Percentiles rank a stretch among this genome's conserved stretches.
Evolutionary conservation across 2,797 vertebrate species (phyloP).

Genomic region (Bradypodion pumilum): DNA sequence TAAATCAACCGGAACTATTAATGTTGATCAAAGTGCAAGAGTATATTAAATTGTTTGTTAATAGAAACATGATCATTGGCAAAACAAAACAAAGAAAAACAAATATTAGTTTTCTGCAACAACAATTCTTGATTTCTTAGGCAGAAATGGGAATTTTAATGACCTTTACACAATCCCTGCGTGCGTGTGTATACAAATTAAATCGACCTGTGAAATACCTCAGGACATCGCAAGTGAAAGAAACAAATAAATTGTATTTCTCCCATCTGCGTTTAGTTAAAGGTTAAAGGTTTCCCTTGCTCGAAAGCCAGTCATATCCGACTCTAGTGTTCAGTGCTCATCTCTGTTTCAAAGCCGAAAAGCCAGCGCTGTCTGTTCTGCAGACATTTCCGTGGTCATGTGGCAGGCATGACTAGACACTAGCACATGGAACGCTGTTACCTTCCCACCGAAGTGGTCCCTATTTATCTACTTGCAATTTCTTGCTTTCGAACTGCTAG

Average conservation of each 20-base stretch:
- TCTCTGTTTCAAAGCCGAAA: too few species aligned
- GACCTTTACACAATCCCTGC: background rate
- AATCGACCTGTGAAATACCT: background rate
- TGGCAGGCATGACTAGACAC: too few species aligned
- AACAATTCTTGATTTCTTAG: background rate
- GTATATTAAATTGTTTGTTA: background rate
- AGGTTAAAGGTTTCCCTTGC: too few species aligned
- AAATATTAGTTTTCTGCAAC: background rate
- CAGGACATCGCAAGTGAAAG: background rate
- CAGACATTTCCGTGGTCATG: too few species aligned
- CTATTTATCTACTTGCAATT: too few species aligned
- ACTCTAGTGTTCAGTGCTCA: too few species aligned
- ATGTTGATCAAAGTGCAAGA: background rate
- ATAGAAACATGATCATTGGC: background rate
- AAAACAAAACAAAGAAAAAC: background rate
- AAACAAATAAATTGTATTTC: background rate
- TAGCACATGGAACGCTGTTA: too few species aligned
- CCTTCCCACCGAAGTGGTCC: too few species aligned
- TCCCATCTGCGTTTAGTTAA: background rate
- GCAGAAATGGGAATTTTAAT: background rate
- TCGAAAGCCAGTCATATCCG: too few species aligned
- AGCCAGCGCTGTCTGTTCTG: too few species aligned
- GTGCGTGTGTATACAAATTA: background rate
- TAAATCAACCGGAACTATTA: background rate
- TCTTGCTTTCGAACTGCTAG: too few species aligned